These are phyloP conservation scores for Ridgeia piscesae DNA, from an alignment of 1,140 invertebrate genomes.

Conservation along the genomic window DNA sequence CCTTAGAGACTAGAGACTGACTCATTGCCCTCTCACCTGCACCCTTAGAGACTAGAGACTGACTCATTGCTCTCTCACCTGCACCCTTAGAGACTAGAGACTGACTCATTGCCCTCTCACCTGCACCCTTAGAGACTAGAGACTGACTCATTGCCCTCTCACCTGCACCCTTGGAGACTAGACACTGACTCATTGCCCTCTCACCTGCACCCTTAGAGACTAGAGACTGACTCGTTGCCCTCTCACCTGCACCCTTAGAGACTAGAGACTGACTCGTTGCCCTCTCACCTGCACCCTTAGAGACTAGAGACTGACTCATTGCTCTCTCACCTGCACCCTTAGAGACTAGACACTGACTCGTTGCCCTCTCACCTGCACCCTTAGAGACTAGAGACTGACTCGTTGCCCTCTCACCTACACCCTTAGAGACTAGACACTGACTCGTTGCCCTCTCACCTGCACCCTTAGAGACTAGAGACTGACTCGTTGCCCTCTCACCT, in stretches of 20 bases:
- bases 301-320: background rate
- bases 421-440: background rate
- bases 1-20: background rate
- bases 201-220: constrained; percentile 51
- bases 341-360: too few relatives aligned
- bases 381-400: background rate
- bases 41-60: background rate
- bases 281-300: constrained; percentile 25
- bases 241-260: background rate
- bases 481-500: constrained; percentile 38
- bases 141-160: constrained; percentile 22
- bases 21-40: constrained; percentile 23
- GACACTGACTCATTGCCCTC: constrained; percentile 19
- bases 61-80: constrained; percentile 38
- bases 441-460: constrained; percentile 39
- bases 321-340: constrained; percentile 49
- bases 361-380: too few relatives aligned
- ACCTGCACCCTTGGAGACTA: background rate
- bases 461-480: constrained; percentile 34
- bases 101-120: too few relatives aligned
- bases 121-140: background rate
- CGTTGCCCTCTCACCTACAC: constrained; percentile 24
- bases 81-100: too few relatives aligned
- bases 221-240: too few relatives aligned
- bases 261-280: background rate